Evolutionary conservation across 2,797 vertebrate genomes (phyloP).

Genomic region (Kryptopterus vitreolus): DNA sequence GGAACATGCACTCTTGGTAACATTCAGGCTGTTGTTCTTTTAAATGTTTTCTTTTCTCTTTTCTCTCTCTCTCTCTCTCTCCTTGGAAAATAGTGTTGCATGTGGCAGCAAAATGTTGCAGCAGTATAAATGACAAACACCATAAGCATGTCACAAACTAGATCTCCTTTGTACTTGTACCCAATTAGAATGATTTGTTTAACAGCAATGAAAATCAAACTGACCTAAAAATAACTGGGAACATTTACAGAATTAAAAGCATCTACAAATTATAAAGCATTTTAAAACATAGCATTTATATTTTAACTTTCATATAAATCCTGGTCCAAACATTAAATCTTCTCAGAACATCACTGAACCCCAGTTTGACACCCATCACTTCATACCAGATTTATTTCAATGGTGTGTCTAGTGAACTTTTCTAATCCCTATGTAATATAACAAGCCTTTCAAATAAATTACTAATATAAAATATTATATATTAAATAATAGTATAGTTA

Average conservation of each 20-base stretch:
- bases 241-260: too few species aligned
- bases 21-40: background rate
- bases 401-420: background rate
- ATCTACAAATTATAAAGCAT: too few species aligned
- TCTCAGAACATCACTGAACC: background rate
- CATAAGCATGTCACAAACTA: background rate
- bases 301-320: too few species aligned
- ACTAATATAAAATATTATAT: background rate
- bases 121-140: background rate
- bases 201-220: background rate
- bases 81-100: background rate
- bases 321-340: background rate
- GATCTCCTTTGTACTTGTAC: background rate
- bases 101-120: background rate
- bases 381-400: background rate
- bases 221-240: background rate
- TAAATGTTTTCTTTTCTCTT: too few species aligned
- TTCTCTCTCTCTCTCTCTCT: too few species aligned
- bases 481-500: too few species aligned
- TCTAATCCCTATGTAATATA: background rate
- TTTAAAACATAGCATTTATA: too few species aligned
- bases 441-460: background rate
- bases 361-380: background rate
- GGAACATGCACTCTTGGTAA: background rate
- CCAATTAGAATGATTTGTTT: background rate